Percentiles rank a stretch among this genome's conserved stretches.
These are phyloP conservation scores for Bicyclus anynana DNA, from an alignment of 1,140 invertebrate species.

Conservation along the genomic window DNA sequence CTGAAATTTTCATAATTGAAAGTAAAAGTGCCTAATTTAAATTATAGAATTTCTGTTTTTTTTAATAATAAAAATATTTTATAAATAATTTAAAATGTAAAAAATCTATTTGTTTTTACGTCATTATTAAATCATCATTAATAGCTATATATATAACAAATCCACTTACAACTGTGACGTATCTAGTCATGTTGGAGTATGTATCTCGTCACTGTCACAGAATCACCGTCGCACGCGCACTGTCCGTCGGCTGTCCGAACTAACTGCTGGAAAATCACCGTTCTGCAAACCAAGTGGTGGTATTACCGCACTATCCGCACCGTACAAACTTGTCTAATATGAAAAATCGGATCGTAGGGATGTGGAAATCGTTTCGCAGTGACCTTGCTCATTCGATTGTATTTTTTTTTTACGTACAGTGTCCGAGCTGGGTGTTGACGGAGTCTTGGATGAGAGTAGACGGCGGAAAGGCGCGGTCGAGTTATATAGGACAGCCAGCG, in stretches of 20 bases:
- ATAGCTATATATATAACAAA: background rate
- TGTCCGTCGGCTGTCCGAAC: conserved; percentile 36
- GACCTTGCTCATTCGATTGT: conserved; percentile 48
- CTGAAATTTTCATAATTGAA: no score
- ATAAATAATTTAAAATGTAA: no score
- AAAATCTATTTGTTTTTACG: no score
- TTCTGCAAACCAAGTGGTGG: conserved; percentile 60
- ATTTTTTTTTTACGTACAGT: conserved; percentile 56
- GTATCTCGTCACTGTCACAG: conserved; percentile 32
- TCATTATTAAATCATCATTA: no score
- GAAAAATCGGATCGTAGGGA: conserved; percentile 39
- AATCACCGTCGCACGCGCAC: conserved; percentile 33
- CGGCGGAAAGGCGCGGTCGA: conserved; percentile 43
- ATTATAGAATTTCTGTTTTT: no score
- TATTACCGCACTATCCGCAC: conserved; percentile 45
- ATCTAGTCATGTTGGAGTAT: conserved; percentile 39
- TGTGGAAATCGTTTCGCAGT: conserved; percentile 40
- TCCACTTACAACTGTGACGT: conserved; percentile 42
- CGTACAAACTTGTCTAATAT: conserved; percentile 33
- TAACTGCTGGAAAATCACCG: conserved; percentile 38
- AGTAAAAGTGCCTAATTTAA: no score
- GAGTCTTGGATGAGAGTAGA: conserved; percentile 54
- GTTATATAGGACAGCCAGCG: conserved; percentile 69
- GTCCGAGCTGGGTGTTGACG: conserved; percentile 47
- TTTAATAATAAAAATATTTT: no score